These are phyloP conservation scores for Druceiella hillmani DNA, from an alignment of 2,888 invertebrate genomes.

Conservation along the genomic window DNA sequence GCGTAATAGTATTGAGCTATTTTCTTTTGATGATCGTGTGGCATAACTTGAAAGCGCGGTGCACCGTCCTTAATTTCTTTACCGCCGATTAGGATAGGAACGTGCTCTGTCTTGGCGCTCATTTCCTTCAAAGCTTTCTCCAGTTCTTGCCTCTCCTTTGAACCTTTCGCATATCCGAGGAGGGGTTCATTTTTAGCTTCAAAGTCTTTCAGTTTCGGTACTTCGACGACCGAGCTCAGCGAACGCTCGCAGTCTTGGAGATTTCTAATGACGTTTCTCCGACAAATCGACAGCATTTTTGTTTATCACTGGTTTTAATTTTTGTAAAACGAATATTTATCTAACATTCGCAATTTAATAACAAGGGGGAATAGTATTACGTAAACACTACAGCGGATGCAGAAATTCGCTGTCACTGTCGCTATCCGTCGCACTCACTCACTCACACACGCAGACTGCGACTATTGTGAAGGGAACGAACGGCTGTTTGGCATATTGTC, in stretches of 20 bases:
- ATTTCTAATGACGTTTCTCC: slow-evolving; percentile 57
- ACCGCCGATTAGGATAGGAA: slow-evolving; percentile 96
- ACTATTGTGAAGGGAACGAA: no score
- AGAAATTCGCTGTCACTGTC: no score
- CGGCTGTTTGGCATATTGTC: no score
- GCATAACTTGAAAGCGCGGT: slow-evolving; percentile 78
- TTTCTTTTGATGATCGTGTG: slow-evolving; percentile 83
- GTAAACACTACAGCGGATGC: no score
- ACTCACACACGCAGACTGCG: no score
- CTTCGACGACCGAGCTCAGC: slow-evolving; percentile 60
- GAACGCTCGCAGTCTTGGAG: slow-evolving; percentile 34
- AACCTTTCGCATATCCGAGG: slow-evolving; percentile 74
- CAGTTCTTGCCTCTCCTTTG: slow-evolving; percentile 71
- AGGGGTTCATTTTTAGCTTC: slow-evolving; percentile 75
- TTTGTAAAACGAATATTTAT: no score
- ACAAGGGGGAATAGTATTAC: no score
- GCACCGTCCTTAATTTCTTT: slow-evolving; percentile 73
- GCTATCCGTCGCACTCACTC: no score
- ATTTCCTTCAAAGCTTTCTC: slow-evolving; percentile 63
- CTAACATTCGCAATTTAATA: no score
- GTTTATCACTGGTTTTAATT: no score
- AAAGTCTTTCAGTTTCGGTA: slow-evolving; percentile 61
- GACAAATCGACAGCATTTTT: slow-evolving; percentile 34
- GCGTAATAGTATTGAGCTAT: slow-evolving; percentile 93
- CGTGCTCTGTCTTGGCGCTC: slow-evolving; percentile 65